A percentile compares a stretch with the other conserved stretches of the same genome.
Conservation (phyloP, 2,113 vertebrate genomes). For the Myocastor coypus region DNA sequence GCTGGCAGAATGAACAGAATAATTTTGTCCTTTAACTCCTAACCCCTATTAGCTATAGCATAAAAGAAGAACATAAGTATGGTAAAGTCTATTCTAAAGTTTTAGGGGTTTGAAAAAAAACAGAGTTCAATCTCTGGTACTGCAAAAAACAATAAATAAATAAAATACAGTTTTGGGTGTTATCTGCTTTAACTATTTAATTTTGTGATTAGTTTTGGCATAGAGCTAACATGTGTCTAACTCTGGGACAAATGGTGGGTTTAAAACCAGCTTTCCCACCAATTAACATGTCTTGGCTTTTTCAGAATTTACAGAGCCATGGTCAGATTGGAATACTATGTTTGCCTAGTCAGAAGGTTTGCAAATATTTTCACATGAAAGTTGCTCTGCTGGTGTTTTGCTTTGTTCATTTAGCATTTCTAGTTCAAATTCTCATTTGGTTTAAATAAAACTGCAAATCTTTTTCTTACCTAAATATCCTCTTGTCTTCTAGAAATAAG, state of each 20-base stretch:
- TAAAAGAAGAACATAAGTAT: background rate
- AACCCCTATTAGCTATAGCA: constrained; percentile 33
- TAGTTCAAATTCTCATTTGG: constrained; percentile 17
- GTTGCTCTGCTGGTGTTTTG: background rate
- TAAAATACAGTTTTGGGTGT: background rate
- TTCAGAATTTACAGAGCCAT: background rate
- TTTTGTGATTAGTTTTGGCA: constrained; percentile 49
- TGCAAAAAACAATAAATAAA: too few relatives aligned
- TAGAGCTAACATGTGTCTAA: background rate
- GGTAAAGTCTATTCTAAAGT: background rate
- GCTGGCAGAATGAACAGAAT: background rate
- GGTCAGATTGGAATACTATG: background rate
- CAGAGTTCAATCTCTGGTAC: too few relatives aligned
- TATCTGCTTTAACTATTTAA: constrained; percentile 52
- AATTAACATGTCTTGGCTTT: background rate
- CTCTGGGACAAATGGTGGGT: constrained; percentile 2
- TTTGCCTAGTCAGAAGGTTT: background rate
- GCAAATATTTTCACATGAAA: constrained; percentile 34
- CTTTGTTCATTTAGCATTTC: background rate
- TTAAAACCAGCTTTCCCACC: background rate
- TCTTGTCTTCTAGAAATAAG: constrained; percentile 21
- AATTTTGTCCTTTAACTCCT: constrained; percentile 34
- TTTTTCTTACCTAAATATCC: background rate
- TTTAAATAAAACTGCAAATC: background rate
- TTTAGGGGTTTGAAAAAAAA: background rate